Evolutionary conservation across 2,888 invertebrate genomes (phyloP).

Genomic region (Zaprionus lineosus): DNA sequence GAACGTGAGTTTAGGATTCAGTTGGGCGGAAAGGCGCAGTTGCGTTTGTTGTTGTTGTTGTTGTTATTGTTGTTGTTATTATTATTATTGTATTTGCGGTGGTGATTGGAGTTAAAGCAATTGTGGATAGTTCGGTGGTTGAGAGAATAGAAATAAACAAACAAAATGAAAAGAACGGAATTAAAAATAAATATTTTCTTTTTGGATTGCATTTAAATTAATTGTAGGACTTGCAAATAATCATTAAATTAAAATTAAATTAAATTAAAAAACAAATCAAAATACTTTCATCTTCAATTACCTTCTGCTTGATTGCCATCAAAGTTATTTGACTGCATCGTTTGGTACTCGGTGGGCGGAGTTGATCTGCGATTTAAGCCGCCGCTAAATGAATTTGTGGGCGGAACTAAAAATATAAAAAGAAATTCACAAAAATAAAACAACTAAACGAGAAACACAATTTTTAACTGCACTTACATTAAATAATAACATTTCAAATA

Average conservation of each 20-base stretch:
- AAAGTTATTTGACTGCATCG: slow-evolving; percentile 70
- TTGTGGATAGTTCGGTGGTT: slow-evolving; percentile 27
- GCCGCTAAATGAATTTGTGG: slow-evolving; percentile 72
- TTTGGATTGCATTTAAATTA: not conserved
- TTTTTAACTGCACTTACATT: too few species aligned
- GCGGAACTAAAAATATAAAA: slow-evolving; percentile 72
- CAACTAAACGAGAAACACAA: slow-evolving; percentile 10
- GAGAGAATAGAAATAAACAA: slow-evolving; percentile 33
- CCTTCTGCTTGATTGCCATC: slow-evolving; percentile 79
- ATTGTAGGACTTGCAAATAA: slow-evolving; percentile 7
- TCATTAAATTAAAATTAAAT: slow-evolving; percentile 15
- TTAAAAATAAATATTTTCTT: slow-evolving; percentile 34
- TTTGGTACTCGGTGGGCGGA: slow-evolving; percentile 79
- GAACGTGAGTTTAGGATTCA: slow-evolving; percentile 24
- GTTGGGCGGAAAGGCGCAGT: slow-evolving; percentile 32
- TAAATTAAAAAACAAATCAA: slow-evolving; percentile 14
- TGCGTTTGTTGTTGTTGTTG: slow-evolving; percentile 28
- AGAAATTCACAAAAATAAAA: slow-evolving; percentile 21
- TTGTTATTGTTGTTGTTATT: too few species aligned
- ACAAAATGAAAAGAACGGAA: slow-evolving; percentile 31
- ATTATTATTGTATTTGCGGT: slow-evolving; percentile 4
- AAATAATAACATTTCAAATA: too few species aligned
- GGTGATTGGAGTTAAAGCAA: slow-evolving; percentile 25
- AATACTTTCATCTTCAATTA: slow-evolving; percentile 52
- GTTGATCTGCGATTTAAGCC: slow-evolving; percentile 73